Conservation (phyloP, 2,113 vertebrate genomes). For the Rafetus swinhoei region DNA sequence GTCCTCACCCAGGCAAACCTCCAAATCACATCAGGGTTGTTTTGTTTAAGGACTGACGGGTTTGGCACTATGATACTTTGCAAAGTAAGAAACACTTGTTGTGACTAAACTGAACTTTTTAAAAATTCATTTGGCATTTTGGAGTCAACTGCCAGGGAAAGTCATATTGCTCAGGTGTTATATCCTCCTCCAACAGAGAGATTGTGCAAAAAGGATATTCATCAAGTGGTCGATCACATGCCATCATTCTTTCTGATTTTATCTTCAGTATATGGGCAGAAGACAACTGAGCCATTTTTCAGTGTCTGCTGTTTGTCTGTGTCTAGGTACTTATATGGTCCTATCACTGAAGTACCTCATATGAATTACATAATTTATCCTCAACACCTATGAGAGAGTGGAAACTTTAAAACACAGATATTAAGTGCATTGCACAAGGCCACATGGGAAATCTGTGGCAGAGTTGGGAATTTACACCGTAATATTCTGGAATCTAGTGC, state of each 20-base stretch:
- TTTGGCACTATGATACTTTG: neutral
- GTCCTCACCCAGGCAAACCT: neutral
- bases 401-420: neutral
- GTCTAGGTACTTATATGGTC: neutral
- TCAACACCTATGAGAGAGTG: neutral
- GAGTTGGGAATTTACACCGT: neutral
- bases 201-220: neutral
- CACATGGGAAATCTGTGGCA: neutral
- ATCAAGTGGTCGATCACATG: rapidly evolving
- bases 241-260: neutral
- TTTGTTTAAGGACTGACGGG: neutral
- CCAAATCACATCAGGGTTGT: neutral
- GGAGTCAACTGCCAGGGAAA: neutral
- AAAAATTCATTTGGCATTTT: slow-evolving; percentile 6
- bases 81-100: neutral
- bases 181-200: neutral
- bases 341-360: neutral
- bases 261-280: neutral
- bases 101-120: neutral
- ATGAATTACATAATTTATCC: neutral
- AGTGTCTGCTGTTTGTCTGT: neutral
- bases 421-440: neutral
- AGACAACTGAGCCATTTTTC: neutral
- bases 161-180: neutral
- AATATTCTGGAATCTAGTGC: neutral